Percentiles rank a stretch among this genome's conserved stretches.
phyloP scores from a whole-genome alignment of 2,113 vertebrate species.

The Tetrax tetrax region DNA sequence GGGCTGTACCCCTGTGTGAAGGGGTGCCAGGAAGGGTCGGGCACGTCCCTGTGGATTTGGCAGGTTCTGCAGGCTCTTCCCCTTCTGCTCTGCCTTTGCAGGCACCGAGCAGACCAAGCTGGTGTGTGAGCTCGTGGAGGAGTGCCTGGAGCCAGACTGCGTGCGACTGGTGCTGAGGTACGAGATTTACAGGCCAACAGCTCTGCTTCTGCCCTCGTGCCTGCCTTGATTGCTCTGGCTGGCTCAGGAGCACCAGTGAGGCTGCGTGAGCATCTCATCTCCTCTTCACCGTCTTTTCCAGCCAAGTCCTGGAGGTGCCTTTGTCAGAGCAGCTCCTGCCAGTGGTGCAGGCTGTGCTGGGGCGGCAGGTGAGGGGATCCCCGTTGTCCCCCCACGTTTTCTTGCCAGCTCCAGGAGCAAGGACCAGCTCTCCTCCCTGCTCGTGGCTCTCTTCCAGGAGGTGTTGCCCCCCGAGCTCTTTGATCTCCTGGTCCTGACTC shows the following conservation, averaged over 20 bases:
- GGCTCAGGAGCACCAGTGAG: not conserved
- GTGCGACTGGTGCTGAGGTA: slow-evolving; percentile 78
- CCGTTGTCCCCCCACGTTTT: accelerated
- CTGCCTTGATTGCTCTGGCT: accelerated
- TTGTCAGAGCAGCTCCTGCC: slow-evolving; percentile 84
- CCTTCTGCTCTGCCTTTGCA: slow-evolving; percentile 34
- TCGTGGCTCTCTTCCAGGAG: slow-evolving; percentile 70
- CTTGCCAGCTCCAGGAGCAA: not conserved
- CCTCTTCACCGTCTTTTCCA: slow-evolving; percentile 23
- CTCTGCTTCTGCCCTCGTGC: accelerated
- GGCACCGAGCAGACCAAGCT: slow-evolving; percentile 83
- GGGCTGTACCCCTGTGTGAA: not conserved
- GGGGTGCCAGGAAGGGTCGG: not conserved
- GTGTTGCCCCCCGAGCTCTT: slow-evolving; percentile 79
- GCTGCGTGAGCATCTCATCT: accelerated
- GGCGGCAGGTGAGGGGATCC: slow-evolving; percentile 77
- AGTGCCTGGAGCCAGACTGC: slow-evolving; percentile 81
- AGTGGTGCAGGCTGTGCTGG: slow-evolving; percentile 83
- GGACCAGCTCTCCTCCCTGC: not conserved
- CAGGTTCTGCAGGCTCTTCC: not conserved
- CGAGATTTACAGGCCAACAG: not conserved
- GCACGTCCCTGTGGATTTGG: not conserved
- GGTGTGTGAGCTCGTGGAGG: slow-evolving; percentile 82
- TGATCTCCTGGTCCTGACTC: slow-evolving; percentile 76
- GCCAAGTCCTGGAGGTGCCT: slow-evolving; percentile 76